Conservation (phyloP, 2,888 invertebrate species). For the Philopedon plagiatum region DNA sequence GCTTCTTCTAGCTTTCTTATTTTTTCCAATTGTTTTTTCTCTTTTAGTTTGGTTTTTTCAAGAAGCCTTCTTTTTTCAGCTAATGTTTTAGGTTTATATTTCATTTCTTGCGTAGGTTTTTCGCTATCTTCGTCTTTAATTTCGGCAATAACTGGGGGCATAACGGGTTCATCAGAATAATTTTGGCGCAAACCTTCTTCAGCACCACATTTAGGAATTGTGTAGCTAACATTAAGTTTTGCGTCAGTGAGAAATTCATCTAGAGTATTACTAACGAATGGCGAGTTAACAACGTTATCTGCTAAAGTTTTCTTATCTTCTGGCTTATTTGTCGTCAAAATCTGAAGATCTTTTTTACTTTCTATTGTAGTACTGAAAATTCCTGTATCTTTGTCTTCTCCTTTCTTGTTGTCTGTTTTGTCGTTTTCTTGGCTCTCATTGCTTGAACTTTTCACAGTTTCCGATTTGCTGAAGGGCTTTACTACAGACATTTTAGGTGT, state of each 20-base stretch:
- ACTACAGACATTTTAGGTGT: not conserved
- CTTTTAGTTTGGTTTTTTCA: conserved; percentile 57
- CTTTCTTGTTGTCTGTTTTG: not conserved
- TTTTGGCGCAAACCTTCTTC: conserved; percentile 59
- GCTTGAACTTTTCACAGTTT: not conserved
- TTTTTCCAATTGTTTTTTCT: conserved; percentile 44
- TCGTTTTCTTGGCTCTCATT: not conserved
- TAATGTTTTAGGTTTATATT: conserved; percentile 69
- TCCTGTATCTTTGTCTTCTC: too few species aligned
- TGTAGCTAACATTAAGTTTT: conserved; percentile 68
- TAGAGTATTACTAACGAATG: conserved; percentile 70
- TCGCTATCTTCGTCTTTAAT: conserved; percentile 31
- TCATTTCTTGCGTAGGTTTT: conserved; percentile 42
- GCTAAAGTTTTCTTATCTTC: not conserved
- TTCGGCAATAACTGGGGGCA: conserved; percentile 35
- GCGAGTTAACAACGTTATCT: conserved; percentile 58
- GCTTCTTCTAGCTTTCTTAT: conserved; percentile 36
- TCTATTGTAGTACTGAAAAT: not conserved
- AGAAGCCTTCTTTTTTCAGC: conserved; percentile 71
- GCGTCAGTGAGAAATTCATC: conserved; percentile 70
- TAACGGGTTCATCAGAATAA: conserved; percentile 51
- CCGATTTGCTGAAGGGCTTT: not conserved
- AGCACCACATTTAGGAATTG: conserved; percentile 64
- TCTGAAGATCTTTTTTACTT: not conserved
- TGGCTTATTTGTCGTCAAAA: conserved; percentile 1